Percentiles rank a stretch among this genome's conserved stretches.
Evolutionary conservation across 1,140 invertebrate species (phyloP).

Genomic region (Diorhabda carinulata): DNA sequence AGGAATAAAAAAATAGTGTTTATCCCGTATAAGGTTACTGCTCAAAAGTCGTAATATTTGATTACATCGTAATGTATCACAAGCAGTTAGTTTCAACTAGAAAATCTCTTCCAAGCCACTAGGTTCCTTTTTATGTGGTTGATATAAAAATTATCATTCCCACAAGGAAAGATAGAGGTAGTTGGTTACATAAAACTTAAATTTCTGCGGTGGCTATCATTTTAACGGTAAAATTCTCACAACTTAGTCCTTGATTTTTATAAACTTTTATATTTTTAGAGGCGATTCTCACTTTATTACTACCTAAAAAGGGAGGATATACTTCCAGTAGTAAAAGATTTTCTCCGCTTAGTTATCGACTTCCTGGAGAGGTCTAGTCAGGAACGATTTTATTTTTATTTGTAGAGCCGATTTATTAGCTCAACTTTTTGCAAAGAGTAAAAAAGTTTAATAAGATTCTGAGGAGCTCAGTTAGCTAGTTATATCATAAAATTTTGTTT

Average conservation of each 20-base stretch:
- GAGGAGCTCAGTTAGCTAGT: no score
- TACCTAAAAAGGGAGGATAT: conserved; percentile 2
- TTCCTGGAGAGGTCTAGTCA: not conserved
- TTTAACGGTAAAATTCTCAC: conserved; percentile 1
- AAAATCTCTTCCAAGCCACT: not conserved
- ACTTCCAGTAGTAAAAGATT: not conserved
- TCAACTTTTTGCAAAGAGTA: not conserved
- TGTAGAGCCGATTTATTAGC: not conserved
- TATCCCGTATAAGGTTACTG: no score
- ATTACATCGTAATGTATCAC: no score
- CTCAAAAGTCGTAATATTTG: no score
- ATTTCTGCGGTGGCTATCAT: not conserved
- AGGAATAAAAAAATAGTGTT: no score
- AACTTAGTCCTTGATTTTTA: conserved; percentile 2
- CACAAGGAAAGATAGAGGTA: not conserved
- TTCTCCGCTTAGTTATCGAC: not conserved
- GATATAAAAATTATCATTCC: conserved; percentile 1
- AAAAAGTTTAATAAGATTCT: no score
- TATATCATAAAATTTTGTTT: no score
- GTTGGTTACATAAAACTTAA: not conserved
- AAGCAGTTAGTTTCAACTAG: no score
- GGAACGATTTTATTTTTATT: not conserved
- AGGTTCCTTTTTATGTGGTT: not conserved
- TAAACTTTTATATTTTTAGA: conserved; percentile 1
- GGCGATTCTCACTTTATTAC: not conserved